phyloP scores from a whole-genome alignment of 2,797 vertebrate species.

The Muscicapa striata region DNA sequence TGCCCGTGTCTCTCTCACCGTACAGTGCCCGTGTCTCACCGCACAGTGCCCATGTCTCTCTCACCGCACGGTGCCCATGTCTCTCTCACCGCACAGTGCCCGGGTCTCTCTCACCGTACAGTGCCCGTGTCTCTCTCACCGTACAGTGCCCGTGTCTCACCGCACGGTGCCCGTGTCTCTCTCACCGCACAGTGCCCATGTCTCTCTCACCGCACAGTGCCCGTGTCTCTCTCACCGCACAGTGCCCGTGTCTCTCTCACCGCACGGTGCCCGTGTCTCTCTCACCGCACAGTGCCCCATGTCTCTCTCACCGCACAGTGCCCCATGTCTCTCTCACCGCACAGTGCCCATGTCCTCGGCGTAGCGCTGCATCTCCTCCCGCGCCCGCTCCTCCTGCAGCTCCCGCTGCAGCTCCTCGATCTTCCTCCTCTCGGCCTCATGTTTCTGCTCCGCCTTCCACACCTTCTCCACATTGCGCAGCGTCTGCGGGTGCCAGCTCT shows the following conservation, averaged over 20 bases:
- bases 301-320: conserved; percentile 43
- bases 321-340: conserved; percentile 65
- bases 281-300: too few relatives aligned
- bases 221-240: not conserved
- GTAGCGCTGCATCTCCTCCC: conserved; percentile 92
- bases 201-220: too few relatives aligned
- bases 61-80: too few relatives aligned
- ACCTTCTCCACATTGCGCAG: conserved; percentile 97
- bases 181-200: too few relatives aligned
- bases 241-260: conserved; percentile 71
- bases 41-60: too few relatives aligned
- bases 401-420: conserved; percentile 97
- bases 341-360: conserved; percentile 87
- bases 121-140: too few relatives aligned
- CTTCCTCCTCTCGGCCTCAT: conserved; percentile 92
- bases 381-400: conserved; percentile 89
- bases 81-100: too few relatives aligned
- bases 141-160: conserved; percentile 81
- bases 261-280: too few relatives aligned
- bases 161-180: too few relatives aligned
- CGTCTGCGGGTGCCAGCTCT: conserved; percentile 99
- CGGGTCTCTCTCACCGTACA: too few relatives aligned
- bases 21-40: conserved; percentile 81
- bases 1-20: too few relatives aligned
- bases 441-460: conserved; percentile 97